phyloP scores from a whole-genome alignment of 2,113 vertebrate species.

The Desmodus rotundus region DNA sequence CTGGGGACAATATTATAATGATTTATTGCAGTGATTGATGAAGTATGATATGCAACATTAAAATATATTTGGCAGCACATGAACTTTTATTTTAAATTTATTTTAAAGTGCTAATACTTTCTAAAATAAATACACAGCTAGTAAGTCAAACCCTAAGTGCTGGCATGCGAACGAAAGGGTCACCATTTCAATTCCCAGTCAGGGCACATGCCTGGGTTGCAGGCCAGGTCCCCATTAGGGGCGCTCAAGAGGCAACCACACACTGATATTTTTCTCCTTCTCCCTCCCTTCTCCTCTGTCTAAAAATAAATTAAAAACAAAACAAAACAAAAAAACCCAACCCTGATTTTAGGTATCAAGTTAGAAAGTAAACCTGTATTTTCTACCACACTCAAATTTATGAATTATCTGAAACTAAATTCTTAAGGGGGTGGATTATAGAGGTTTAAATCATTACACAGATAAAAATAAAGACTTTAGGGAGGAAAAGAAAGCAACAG shows the following conservation, averaged over 20 bases:
- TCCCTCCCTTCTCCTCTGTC: too few species aligned
- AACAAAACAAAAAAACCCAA: too few species aligned
- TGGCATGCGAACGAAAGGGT: too few species aligned
- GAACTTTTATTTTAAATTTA: background rate
- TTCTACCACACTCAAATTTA: background rate
- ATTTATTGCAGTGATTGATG: background rate
- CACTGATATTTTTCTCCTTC: too few species aligned
- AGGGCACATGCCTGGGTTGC: too few species aligned
- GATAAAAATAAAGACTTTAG: background rate
- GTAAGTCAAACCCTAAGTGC: background rate
- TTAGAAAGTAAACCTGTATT: background rate
- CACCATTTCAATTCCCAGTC: too few species aligned
- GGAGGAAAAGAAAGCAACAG: background rate
- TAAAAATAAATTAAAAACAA: too few species aligned
- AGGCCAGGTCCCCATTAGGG: too few species aligned
- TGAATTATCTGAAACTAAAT: background rate
- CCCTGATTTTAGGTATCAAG: background rate
- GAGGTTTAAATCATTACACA: constrained; percentile 7
- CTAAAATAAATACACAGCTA: constrained; percentile 7
- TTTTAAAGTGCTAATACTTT: background rate
- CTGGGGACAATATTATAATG: background rate
- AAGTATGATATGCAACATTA: background rate
- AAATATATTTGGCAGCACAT: background rate
- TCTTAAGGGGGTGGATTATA: background rate
- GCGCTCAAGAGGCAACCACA: too few species aligned